phyloP scores from a whole-genome alignment of 2,797 vertebrate genomes.

The Pangasius djambal region DNA sequence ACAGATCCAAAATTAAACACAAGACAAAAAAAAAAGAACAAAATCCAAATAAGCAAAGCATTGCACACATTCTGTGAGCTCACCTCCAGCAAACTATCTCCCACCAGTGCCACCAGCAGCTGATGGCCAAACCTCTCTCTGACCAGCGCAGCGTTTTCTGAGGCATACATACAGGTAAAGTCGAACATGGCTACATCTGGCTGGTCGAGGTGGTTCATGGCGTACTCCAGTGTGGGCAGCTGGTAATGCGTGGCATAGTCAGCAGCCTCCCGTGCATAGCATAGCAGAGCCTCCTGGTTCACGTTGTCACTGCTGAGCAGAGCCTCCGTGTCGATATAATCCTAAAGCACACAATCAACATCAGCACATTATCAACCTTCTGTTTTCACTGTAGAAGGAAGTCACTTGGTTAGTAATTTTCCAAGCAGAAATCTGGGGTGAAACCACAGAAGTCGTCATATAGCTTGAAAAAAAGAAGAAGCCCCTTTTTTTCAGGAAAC shows the following conservation, averaged over 20 bases:
- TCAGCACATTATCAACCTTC: slow-evolving; percentile 4
- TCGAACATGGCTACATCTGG: slow-evolving; percentile 99
- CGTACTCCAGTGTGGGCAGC: slow-evolving; percentile 93
- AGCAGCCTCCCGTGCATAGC: slow-evolving; percentile 92
- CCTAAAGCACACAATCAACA: slow-evolving; percentile 71
- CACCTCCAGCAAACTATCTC: slow-evolving; percentile 96
- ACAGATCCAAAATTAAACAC: slow-evolving; percentile 21
- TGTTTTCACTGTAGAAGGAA: slow-evolving; percentile 7
- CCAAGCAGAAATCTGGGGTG: background rate
- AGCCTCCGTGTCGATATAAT: slow-evolving; percentile 89
- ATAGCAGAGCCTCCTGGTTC: slow-evolving; percentile 91
- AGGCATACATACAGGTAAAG: slow-evolving; percentile 98
- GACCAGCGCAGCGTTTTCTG: slow-evolving; percentile 91
- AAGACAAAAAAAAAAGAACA: background rate
- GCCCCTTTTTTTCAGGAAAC: background rate
- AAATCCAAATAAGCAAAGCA: slow-evolving; percentile 17
- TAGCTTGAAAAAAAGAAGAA: slow-evolving; percentile 2
- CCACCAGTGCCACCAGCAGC: slow-evolving; percentile 92
- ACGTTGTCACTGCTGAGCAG: slow-evolving; percentile 89
- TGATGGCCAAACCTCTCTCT: slow-evolving; percentile 89
- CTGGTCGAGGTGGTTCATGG: slow-evolving; percentile 91
- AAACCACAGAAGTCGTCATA: background rate
- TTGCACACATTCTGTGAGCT: background rate
- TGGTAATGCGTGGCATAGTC: slow-evolving; percentile 97
- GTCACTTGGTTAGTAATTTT: slow-evolving; percentile 10